A percentile compares a stretch with the other conserved stretches of the same genome.
These are phyloP conservation scores for Acropora yongei DNA, from an alignment of 64 coral and sea anemone species.

Conservation along the genomic window DNA sequence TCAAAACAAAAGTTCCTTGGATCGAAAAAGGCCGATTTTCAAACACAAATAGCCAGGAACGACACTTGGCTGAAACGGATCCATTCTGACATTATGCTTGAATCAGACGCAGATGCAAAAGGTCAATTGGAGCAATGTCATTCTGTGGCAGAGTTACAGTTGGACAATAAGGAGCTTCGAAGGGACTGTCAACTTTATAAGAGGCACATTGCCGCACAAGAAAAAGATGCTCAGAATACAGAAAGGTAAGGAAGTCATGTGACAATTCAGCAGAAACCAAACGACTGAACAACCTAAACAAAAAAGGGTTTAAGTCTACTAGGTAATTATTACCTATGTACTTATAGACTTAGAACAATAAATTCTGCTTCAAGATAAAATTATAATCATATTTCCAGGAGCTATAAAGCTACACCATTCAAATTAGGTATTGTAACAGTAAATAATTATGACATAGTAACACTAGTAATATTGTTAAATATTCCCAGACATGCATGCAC, in stretches of 20 bases:
- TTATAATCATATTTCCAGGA: too few relatives aligned
- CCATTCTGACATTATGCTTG: slow-evolving; percentile 57
- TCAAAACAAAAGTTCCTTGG: slow-evolving; percentile 65
- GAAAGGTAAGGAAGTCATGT: slow-evolving; percentile 47
- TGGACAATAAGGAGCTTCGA: slow-evolving; percentile 63
- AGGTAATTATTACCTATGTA: too few relatives aligned
- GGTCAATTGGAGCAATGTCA: slow-evolving; percentile 45
- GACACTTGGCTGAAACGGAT: slow-evolving; percentile 64
- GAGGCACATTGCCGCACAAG: slow-evolving; percentile 62
- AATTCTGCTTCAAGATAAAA: too few relatives aligned
- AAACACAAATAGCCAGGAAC: slow-evolving; percentile 66
- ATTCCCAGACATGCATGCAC: too few relatives aligned
- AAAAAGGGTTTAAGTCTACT: too few relatives aligned
- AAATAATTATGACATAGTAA: too few relatives aligned
- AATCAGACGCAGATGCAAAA: slow-evolving; percentile 34
- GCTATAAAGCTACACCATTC: too few relatives aligned
- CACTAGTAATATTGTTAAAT: too few relatives aligned
- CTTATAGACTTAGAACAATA: too few relatives aligned
- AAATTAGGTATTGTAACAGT: too few relatives aligned
- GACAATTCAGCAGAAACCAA: too few relatives aligned
- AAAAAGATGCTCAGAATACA: slow-evolving; percentile 75
- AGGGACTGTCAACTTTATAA: slow-evolving; percentile 82
- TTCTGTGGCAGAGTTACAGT: background rate
- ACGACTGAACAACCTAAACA: too few relatives aligned
- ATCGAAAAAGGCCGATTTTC: slow-evolving; percentile 42